These are phyloP conservation scores for Eleutherodactylus coqui DNA, from an alignment of 2,797 vertebrate genomes.

Conservation along the genomic window DNA sequence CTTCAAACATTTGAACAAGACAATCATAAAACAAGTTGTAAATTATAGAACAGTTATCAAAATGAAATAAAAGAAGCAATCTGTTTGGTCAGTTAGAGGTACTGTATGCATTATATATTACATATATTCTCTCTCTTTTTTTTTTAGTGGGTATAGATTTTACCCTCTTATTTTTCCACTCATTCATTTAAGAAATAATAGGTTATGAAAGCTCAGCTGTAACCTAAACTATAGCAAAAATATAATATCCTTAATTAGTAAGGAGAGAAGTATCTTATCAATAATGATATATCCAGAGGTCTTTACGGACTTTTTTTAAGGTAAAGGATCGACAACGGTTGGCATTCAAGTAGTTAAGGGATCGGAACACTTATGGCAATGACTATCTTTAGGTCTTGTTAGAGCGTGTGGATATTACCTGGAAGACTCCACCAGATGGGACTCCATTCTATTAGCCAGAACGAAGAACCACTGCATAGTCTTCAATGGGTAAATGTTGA, in stretches of 20 bases:
- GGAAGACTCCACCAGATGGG: not conserved
- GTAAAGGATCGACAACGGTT: not conserved
- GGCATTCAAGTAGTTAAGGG: not conserved
- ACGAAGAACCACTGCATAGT: not conserved
- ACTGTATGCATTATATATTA: constrained; percentile 50
- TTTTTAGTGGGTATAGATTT: constrained; percentile 24
- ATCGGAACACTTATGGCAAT: not conserved
- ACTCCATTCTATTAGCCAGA: too few relatives aligned
- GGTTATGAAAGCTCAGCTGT: constrained; percentile 49
- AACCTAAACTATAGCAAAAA: constrained; percentile 63
- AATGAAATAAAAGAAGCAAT: constrained; percentile 47
- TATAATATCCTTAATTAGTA: constrained; percentile 63
- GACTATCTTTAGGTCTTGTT: not conserved
- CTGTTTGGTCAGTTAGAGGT: constrained; percentile 50
- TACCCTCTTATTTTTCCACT: constrained; percentile 37
- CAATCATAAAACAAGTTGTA: constrained; percentile 16
- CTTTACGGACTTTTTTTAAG: constrained; percentile 36
- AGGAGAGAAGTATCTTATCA: constrained; percentile 52
- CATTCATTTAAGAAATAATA: constrained; percentile 56
- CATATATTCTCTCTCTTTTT: constrained; percentile 23
- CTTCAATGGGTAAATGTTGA: not conserved
- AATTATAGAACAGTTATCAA: not conserved
- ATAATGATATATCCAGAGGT: constrained; percentile 61
- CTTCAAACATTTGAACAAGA: constrained; percentile 4
- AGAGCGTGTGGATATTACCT: not conserved